Evolutionary conservation across 2,888 invertebrate genomes (phyloP), one percentile per base, ranked within the genome.

Genomic region (Imbricaverruca yamaguchii): DNA sequence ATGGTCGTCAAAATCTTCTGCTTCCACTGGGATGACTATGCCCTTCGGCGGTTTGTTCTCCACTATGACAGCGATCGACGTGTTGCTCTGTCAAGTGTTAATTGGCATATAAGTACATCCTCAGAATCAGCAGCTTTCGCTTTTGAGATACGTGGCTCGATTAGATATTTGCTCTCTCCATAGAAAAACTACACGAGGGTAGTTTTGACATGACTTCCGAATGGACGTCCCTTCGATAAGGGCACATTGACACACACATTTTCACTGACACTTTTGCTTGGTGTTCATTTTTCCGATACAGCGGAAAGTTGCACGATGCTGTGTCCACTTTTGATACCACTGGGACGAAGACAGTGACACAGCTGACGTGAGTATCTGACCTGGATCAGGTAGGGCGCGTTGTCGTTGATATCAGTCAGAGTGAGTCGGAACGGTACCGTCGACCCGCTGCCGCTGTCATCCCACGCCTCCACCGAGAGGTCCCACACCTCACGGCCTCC

Each of bases 341-440:
- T 39, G 39, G 39, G 39, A 3, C 39, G 39, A 1, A 39, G 39
- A 39, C 39, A 39, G 39, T 39, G 39, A 39, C 39, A 39, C 39
- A 3, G 39, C 39, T 4, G 39, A 59, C 12, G 59, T 59, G 15
- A 59, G 12, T 59, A 59, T 13, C 65, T 23, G 15, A 67, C 65
- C 65, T 67, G 65, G 21, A 67, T 23, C 83, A 95, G 89, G 86
- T 92, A 93, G 0, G 98, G 98, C 0, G 94, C 93, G 87, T 98
- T 97, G 87, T 98, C 98, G 87, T 98, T 98, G 85, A 96, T 93
- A 86, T 98, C 98, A n/a, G 85, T 87, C 61, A 92, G 87, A 8
- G 87, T 88, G 55, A 90, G 92, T 61, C 90, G 88, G 55, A 95
- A 92, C 15, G 65, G 65, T 10, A 21, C 65, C 65, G 23, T 21